Conservation (phyloP, 2,888 invertebrate genomes). For the Diaprepes abbreviatus region DNA sequence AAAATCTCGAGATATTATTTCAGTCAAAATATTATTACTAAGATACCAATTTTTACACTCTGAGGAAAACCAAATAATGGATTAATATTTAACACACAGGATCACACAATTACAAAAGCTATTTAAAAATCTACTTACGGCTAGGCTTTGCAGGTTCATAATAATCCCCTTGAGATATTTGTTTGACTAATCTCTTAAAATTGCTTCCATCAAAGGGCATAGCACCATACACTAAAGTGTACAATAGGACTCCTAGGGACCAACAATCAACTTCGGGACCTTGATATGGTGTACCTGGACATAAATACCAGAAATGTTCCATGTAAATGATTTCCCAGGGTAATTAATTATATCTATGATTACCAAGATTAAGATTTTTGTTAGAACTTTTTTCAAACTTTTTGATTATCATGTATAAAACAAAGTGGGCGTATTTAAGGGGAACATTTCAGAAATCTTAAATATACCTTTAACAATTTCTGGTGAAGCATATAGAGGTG, state of each 20-base stretch:
- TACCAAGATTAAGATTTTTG: too few species aligned
- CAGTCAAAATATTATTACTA: too few species aligned
- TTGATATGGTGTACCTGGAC: conserved; percentile 82
- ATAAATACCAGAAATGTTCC: not conserved
- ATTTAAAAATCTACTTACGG: conserved; percentile 72
- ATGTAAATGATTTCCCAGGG: too few species aligned
- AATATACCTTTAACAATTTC: conserved; percentile 94
- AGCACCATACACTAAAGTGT: conserved; percentile 98
- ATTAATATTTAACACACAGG: too few species aligned
- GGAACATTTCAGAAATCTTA: too few species aligned
- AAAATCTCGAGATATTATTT: too few species aligned
- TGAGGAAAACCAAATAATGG: too few species aligned
- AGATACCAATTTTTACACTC: too few species aligned
- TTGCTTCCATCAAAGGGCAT: conserved; percentile 99
- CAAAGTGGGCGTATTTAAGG: too few species aligned
- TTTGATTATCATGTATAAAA: too few species aligned
- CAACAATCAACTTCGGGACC: conserved; percentile 96
- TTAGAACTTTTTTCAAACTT: too few species aligned
- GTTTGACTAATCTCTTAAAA: conserved; percentile 95
- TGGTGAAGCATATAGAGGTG: conserved; percentile 96
- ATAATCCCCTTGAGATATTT: conserved; percentile 97
- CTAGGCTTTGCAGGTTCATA: conserved; percentile 96
- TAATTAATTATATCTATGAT: too few species aligned
- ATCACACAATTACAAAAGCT: not conserved
- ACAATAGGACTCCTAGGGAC: conserved; percentile 97